These are phyloP conservation scores for Xanthia icteritia DNA, from an alignment of 2,888 invertebrate genomes.

Conservation along the genomic window DNA sequence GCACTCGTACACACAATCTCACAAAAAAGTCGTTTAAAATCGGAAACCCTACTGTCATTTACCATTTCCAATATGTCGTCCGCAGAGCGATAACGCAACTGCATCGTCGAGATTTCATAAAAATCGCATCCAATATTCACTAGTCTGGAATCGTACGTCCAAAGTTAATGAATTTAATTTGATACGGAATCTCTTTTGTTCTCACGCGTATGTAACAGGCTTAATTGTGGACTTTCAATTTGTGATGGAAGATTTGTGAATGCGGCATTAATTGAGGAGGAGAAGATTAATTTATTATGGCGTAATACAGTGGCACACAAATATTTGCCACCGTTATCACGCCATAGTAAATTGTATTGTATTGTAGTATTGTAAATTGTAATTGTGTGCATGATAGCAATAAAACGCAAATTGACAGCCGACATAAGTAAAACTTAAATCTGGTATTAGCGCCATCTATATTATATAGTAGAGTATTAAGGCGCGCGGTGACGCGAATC, in stretches of 20 bases:
- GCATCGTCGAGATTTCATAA: constrained; percentile 55
- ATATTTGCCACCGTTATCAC: no score
- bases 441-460: no score
- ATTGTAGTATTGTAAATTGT: no score
- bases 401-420: not conserved
- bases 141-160: constrained; percentile 37
- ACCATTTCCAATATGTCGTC: constrained; percentile 55
- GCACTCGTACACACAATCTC: constrained; percentile 10
- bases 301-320: no score
- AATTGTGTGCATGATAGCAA: not conserved
- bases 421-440: no score
- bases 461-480: no score
- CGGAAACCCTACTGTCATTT: constrained; percentile 55
- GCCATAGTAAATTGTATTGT: no score
- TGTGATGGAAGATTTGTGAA: constrained; percentile 29
- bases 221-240: constrained; percentile 59
- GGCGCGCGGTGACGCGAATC: no score
- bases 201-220: constrained; percentile 31
- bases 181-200: constrained; percentile 44
- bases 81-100: constrained; percentile 55
- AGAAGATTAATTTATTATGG: not conserved
- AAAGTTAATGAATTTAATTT: constrained; percentile 60
- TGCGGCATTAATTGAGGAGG: not conserved
- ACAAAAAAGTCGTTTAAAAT: constrained; percentile 51
- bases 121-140: constrained; percentile 52